These are phyloP conservation scores for Mesoclemmys tuberculata DNA, from an alignment of 2,113 vertebrate species.

Conservation along the genomic window DNA sequence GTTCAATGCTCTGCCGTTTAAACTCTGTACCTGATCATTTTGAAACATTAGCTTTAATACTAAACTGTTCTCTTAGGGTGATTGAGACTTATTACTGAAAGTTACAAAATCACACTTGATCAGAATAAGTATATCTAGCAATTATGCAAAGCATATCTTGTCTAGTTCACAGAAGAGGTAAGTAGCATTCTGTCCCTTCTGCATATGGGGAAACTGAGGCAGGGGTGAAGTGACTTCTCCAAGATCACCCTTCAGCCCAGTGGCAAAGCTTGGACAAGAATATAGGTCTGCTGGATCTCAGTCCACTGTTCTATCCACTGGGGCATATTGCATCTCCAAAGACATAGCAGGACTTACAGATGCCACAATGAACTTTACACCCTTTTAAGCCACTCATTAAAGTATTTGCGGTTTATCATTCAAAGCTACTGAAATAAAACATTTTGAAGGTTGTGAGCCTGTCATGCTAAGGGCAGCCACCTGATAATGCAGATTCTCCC, in stretches of 20 bases:
- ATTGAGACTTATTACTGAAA: background rate
- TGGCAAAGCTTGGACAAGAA: background rate
- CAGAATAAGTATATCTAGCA: background rate
- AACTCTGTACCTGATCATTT: too few species aligned
- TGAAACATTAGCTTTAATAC: too few species aligned
- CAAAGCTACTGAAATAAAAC: background rate
- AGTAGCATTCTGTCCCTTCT: background rate
- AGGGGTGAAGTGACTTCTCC: background rate
- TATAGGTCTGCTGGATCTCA: background rate
- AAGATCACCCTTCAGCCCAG: background rate
- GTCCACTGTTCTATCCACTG: background rate
- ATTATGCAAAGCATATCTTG: background rate
- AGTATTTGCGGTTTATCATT: background rate
- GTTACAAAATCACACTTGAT: background rate
- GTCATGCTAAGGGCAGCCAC: too few species aligned
- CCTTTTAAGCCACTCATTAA: background rate
- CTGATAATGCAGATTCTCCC: too few species aligned
- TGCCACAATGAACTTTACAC: background rate
- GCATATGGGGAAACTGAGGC: background rate
- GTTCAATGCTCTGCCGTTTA: too few species aligned
- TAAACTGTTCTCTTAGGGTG: background rate
- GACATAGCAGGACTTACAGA: background rate
- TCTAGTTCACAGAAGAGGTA: background rate
- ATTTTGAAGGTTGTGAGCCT: too few species aligned
- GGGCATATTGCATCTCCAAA: background rate